Percentiles rank a stretch among this genome's conserved stretches.
phyloP scores from a whole-genome alignment of 2,113 vertebrate genomes.

The Ceyx melanurus region DNA sequence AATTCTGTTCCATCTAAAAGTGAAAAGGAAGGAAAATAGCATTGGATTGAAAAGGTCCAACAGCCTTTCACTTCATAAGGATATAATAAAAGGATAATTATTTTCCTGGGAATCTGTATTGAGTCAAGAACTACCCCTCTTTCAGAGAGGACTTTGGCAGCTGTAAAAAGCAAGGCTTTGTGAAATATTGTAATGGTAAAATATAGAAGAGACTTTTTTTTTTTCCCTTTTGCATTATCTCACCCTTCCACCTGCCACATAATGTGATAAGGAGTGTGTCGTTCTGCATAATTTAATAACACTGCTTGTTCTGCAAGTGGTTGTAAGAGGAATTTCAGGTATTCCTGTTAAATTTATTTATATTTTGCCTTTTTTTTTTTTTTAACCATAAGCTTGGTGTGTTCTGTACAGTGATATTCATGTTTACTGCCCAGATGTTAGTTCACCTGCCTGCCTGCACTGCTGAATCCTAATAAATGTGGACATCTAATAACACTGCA shows the following conservation, averaged over 20 bases:
- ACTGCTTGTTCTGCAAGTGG: background rate
- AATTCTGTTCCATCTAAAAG: background rate
- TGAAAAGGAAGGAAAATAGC: background rate
- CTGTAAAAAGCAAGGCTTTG: background rate
- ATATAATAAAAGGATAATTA: background rate
- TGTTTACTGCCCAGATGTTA: background rate
- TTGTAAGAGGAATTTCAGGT: background rate
- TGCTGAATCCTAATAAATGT: background rate
- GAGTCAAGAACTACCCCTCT: background rate
- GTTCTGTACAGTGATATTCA: background rate
- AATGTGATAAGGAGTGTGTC: background rate
- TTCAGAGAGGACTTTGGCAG: background rate
- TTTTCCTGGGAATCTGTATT: background rate
- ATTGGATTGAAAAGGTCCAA: background rate
- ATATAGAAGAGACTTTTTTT: background rate
- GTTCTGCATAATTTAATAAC: background rate
- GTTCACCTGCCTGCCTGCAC: background rate
- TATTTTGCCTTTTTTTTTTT: background rate
- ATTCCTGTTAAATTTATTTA: background rate
- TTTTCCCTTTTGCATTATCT: conserved; percentile 36
- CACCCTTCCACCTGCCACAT: conserved; percentile 22
- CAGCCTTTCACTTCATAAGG: background rate
- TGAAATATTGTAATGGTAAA: background rate
- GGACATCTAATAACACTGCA: background rate
- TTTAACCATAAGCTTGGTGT: background rate